Conservation (phyloP, 2,888 invertebrate species). For the Luperina nickerlii region DNA sequence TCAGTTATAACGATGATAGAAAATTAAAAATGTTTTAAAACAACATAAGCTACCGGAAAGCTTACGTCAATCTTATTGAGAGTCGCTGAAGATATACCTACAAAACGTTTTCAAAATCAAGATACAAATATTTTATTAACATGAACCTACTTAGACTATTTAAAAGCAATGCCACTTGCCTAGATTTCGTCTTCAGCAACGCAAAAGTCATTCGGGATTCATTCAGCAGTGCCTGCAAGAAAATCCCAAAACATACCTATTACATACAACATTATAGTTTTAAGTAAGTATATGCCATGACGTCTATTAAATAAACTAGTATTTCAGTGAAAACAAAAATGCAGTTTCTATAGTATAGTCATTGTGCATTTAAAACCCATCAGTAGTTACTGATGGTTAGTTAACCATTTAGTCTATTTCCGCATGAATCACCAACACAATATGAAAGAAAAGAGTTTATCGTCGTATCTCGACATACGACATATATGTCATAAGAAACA, state of each 20-base stretch:
- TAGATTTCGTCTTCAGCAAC: background rate
- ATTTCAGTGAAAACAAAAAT: background rate
- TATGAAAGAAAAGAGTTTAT: constrained; percentile 30
- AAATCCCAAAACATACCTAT: no score
- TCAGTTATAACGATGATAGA: no score
- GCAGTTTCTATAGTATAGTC: background rate
- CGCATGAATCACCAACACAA: constrained; percentile 43
- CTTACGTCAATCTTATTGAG: background rate
- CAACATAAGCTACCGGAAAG: background rate
- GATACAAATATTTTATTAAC: no score
- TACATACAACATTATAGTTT: background rate
- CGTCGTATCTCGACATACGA: constrained; percentile 5
- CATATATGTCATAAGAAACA: constrained; percentile 41
- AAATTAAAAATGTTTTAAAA: no score
- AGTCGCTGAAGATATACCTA: background rate
- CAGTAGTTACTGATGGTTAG: background rate
- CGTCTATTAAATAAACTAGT: background rate
- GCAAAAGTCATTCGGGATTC: background rate
- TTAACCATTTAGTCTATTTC: constrained; percentile 22
- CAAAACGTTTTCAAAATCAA: background rate
- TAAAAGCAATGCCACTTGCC: background rate
- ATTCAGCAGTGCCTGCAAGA: background rate
- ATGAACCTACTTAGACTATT: no score
- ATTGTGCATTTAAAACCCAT: constrained; percentile 15
- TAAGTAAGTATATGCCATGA: background rate